Conservation (phyloP, 2,113 vertebrate genomes). For the Panthera leo region DNA sequence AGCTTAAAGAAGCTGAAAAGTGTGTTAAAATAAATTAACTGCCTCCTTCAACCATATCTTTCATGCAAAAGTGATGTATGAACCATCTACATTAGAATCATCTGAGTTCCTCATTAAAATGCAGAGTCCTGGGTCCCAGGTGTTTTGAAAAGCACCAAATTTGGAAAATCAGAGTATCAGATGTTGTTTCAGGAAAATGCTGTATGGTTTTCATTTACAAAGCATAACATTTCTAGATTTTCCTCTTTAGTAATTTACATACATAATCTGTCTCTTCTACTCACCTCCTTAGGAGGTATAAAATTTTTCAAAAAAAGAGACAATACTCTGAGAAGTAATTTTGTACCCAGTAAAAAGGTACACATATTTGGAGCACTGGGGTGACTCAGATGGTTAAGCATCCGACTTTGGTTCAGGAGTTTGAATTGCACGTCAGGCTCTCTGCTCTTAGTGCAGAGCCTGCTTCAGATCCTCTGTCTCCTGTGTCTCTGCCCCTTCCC, state of each 20-base stretch:
- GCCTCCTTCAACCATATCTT: neutral
- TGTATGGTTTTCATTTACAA: neutral
- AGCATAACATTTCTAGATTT: neutral
- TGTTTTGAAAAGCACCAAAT: neutral
- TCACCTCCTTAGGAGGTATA: neutral
- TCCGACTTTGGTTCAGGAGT: too few relatives aligned
- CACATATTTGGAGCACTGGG: neutral
- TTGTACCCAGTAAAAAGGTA: neutral
- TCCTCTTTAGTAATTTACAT: neutral
- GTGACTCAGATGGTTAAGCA: too few relatives aligned
- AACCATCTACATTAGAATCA: neutral
- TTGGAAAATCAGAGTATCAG: neutral
- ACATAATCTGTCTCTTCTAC: neutral
- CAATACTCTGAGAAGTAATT: neutral
- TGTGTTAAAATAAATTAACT: neutral
- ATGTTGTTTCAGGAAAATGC: neutral
- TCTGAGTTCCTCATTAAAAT: neutral
- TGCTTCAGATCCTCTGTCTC: too few relatives aligned
- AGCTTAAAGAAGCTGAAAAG: neutral
- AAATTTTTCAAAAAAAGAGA: neutral
- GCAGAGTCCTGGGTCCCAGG: neutral
- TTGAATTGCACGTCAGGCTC: too few relatives aligned
- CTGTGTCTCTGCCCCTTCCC: too few relatives aligned
- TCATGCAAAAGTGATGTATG: neutral
- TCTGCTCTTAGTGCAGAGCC: too few relatives aligned